Evolutionary conservation across 2,113 vertebrate species (phyloP).

Genomic region (Notechis scutatus): DNA sequence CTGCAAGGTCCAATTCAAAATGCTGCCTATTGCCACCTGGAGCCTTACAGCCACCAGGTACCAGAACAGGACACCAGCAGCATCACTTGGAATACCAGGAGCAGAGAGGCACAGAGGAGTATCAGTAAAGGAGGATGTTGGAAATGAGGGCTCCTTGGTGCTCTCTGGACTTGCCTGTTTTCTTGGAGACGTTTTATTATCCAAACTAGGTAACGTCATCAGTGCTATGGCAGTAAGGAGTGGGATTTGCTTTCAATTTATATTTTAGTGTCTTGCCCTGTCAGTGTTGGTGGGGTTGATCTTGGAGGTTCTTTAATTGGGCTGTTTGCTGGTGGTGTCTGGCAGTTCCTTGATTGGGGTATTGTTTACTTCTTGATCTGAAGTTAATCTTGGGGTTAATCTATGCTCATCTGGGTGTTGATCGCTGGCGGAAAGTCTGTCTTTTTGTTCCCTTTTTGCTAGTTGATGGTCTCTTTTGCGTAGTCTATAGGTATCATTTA

Average conservation of each 20-base stretch:
- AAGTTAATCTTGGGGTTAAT: background rate
- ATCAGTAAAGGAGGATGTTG: background rate
- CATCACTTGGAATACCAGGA: background rate
- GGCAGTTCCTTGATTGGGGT: too few species aligned
- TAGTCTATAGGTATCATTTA: background rate
- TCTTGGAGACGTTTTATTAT: background rate
- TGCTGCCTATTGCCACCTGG: background rate
- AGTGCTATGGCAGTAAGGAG: too few species aligned
- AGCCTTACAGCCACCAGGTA: background rate
- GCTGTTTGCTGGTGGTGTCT: too few species aligned
- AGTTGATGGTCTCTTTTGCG: too few species aligned
- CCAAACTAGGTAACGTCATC: background rate
- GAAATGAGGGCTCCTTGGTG: background rate
- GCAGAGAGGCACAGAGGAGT: background rate
- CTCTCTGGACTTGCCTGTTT: background rate
- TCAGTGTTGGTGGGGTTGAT: background rate
- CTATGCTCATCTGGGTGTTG: background rate
- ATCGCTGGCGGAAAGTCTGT: background rate
- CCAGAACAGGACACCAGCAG: background rate
- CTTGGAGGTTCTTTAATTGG: background rate
- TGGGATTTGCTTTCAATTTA: background rate
- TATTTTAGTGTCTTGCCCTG: background rate
- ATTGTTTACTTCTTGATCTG: too few species aligned
- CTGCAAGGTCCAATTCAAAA: background rate
- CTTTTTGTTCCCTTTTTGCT: background rate